Evolutionary conservation across 2,113 vertebrate species (phyloP), one percentile per base, ranked within the genome.

Genomic region (Lepisosteus osseus): DNA sequence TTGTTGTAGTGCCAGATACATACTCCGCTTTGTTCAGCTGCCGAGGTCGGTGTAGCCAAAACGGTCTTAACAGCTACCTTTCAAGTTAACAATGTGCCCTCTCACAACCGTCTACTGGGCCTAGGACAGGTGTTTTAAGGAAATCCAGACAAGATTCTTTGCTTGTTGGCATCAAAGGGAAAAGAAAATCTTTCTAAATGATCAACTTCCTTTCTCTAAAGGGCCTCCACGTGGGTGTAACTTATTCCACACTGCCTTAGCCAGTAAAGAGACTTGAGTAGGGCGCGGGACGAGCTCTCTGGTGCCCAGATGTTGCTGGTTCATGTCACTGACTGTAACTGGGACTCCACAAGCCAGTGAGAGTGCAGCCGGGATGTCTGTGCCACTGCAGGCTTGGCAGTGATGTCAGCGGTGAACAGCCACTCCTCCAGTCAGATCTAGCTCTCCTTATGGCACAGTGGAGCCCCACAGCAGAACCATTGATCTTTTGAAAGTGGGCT

Each of bases 1-100:
- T 6, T 57, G 54, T 54, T 67, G 15, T 6, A 55, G 55, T 45
- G 65, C 55, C 65, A 67, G 71, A 56, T 67, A 73, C 43, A 66
- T 12, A 40, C 55, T 17, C 45, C 40, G 8, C 8, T 7, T 11
- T 17, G n/a, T 9, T 40, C n/a, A 45, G 63, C 62, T 43, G 14
- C n/a, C 0, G 47, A n/a, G 62, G 41, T n/a, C 15, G 7, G 11
- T 12, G 56, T 59, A 59, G 56, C 29, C 29, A 29, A 29, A 29
- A 29, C 29, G 29, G 29, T 29, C 29, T 54, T 56, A 17, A 2
- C 44, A 7, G 54, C 1, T 8, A 9, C 61, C 51, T 66, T 54
- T 15, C 44, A 67, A 45, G 3, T 44, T 7, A 7, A 67, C 42
- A 51, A 42, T 59, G 56, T 4, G 13, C 7, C 11, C n/a, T 12